Percentiles rank a stretch among this genome's conserved stretches.
Evolutionary conservation across 2,797 vertebrate species (phyloP).

Genomic region (Novumbra hubbsi): DNA sequence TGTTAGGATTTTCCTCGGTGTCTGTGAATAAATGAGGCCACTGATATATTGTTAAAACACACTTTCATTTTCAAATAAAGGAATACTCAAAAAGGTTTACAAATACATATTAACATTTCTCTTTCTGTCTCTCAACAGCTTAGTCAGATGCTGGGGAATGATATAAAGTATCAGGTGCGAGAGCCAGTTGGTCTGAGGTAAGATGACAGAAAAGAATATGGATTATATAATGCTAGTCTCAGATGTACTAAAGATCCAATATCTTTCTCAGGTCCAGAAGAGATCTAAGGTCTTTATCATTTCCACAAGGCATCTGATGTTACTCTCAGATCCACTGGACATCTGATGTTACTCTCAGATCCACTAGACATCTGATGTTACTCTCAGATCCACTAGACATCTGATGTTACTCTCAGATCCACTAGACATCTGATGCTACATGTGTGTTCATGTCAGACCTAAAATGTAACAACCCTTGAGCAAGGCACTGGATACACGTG

Average conservation of each 20-base stretch:
- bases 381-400: neutral
- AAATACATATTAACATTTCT: neutral
- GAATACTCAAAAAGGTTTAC: neutral
- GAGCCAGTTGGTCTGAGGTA: slow-evolving; percentile 94
- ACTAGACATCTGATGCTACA: too few relatives aligned
- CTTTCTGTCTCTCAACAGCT: slow-evolving; percentile 73
- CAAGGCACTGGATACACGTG: too few relatives aligned
- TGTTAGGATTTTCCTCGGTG: too few relatives aligned
- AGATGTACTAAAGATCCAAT: too few relatives aligned
- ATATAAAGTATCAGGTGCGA: slow-evolving; percentile 90
- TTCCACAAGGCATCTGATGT: neutral
- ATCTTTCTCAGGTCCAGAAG: too few relatives aligned
- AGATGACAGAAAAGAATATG: slow-evolving; percentile 44
- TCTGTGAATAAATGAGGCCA: too few relatives aligned
- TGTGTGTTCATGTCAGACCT: too few relatives aligned
- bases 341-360: neutral
- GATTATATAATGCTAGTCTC: too few relatives aligned
- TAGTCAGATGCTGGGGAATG: slow-evolving; percentile 96
- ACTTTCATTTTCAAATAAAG: too few relatives aligned
- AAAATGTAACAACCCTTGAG: too few relatives aligned
- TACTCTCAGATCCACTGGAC: neutral
- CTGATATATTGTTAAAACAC: too few relatives aligned
- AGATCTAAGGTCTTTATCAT: neutral
- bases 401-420: neutral
- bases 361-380: neutral